Conservation (phyloP, 2,888 invertebrate species). For the Sepioteuthis lessoniana region DNA sequence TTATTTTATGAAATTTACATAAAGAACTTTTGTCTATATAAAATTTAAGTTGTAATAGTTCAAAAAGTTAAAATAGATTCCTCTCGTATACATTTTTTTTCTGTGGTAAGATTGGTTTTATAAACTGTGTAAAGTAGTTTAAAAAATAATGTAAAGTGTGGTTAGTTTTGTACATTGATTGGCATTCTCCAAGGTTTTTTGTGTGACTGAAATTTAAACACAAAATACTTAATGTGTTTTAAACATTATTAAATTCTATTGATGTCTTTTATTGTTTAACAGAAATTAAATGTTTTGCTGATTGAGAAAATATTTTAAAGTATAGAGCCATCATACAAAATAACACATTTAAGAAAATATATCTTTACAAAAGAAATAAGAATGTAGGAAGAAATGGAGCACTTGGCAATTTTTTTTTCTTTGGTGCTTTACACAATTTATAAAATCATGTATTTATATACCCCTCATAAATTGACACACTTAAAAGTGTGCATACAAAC, state of each 20-base stretch:
- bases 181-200: neutral
- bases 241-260: neutral
- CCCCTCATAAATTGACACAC: slow-evolving; percentile 15
- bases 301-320: neutral
- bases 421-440: slow-evolving; percentile 11
- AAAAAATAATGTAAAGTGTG: neutral
- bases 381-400: neutral
- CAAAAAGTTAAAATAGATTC: neutral
- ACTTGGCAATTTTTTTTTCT: neutral
- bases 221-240: neutral
- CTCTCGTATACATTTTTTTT: neutral
- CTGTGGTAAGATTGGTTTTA: neutral
- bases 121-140: slow-evolving; percentile 21
- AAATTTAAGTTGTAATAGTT: neutral
- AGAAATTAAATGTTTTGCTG: neutral
- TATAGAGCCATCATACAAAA: neutral
- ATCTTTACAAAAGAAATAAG: neutral
- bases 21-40: neutral
- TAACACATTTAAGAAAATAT: neutral
- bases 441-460: neutral
- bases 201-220: neutral
- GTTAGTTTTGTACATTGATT: too few species aligned
- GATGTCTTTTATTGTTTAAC: neutral
- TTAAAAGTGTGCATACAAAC: neutral
- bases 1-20: neutral